phyloP scores from a whole-genome alignment of 2,797 vertebrate species.

The Pitangus sulphuratus region DNA sequence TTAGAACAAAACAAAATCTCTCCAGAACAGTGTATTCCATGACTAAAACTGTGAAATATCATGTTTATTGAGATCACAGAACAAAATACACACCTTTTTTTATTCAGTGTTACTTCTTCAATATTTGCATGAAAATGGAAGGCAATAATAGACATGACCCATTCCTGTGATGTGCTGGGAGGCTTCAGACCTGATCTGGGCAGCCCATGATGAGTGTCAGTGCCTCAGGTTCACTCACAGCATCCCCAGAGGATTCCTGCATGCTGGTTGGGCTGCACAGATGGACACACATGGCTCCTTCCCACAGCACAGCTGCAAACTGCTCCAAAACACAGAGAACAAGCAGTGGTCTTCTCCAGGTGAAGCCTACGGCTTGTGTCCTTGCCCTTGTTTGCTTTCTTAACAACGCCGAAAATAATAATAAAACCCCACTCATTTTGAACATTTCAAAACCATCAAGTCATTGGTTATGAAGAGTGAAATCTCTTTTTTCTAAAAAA shows the following conservation, averaged over 20 bases:
- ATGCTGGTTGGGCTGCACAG: fast-evolving
- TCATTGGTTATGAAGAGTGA: not conserved
- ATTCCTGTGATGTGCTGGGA: not conserved
- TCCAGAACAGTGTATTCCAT: not conserved
- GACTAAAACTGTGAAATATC: not conserved
- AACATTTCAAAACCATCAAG: not conserved
- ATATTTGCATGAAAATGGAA: not conserved
- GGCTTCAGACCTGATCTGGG: not conserved
- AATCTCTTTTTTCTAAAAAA: not conserved
- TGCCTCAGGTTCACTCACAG: not conserved
- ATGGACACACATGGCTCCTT: not conserved
- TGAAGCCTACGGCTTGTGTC: not conserved
- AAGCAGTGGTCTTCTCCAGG: not conserved
- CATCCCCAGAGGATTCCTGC: not conserved
- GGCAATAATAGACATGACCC: not conserved
- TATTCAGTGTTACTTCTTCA: not conserved
- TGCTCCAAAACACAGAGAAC: not conserved
- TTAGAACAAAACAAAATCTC: not conserved
- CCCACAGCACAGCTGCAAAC: not conserved
- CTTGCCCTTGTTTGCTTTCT: not conserved
- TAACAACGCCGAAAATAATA: not conserved
- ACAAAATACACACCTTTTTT: not conserved
- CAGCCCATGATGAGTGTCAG: not conserved
- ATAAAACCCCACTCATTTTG: fast-evolving
- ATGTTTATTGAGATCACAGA: not conserved